Evolutionary conservation across 2,797 vertebrate genomes (phyloP).

Genomic region (Ibycter americanus): DNA sequence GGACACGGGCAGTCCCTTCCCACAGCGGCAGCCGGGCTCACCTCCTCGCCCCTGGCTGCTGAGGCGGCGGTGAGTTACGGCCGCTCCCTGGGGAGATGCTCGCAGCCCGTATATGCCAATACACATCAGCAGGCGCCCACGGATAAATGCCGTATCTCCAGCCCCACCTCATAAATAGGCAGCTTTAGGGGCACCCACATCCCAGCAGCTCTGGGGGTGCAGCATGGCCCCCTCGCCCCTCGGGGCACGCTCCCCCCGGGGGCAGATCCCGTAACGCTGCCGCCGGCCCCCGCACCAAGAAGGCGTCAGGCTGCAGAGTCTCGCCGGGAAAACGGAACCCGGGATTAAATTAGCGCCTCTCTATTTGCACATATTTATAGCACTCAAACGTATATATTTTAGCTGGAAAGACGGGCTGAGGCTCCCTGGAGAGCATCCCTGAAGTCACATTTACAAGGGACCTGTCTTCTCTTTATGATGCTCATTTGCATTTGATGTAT

Average conservation of each 20-base stretch:
- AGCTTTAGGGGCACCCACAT: not conserved
- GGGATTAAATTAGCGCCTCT: not conserved
- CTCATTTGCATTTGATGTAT: conserved; percentile 42
- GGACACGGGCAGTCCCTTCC: not conserved
- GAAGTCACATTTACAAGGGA: conserved; percentile 16
- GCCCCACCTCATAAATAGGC: not conserved
- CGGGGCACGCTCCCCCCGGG: not conserved
- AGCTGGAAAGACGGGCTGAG: conserved; percentile 15
- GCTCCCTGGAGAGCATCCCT: conserved; percentile 28
- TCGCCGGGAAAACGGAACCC: not conserved
- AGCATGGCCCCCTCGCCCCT: not conserved
- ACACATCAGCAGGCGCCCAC: not conserved
- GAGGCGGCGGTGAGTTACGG: not conserved
- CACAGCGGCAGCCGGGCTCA: not conserved
- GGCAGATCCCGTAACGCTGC: not conserved
- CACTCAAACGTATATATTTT: not conserved
- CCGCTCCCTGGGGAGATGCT: not conserved
- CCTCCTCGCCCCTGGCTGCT: not conserved
- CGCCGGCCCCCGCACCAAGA: not conserved
- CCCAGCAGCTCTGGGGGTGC: not conserved
- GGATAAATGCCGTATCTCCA: not conserved
- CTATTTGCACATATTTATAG: conserved; percentile 41
- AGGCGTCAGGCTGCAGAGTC: not conserved
- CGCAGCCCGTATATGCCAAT: not conserved
- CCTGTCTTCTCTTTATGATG: not conserved